phyloP scores from a whole-genome alignment of 2,888 invertebrate genomes.

The Pandemis cinnamomeana region DNA sequence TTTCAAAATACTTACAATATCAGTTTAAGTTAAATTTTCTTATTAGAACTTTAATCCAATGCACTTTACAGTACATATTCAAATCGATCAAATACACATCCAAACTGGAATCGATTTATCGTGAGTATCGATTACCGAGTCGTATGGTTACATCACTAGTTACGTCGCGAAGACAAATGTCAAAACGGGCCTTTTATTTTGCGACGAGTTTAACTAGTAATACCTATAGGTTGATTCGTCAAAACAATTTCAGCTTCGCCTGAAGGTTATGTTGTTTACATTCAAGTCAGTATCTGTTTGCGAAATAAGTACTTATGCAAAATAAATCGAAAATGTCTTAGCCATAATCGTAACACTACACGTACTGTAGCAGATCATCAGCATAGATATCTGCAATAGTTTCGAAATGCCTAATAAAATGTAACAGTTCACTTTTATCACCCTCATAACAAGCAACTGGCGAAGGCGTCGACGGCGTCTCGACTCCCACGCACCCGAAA shows the following conservation, averaged over 20 bases:
- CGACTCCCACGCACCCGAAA: constrained; percentile 50
- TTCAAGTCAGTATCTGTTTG: background rate
- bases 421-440: constrained; percentile 34
- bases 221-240: too few species aligned
- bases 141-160: too few species aligned
- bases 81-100: too few species aligned
- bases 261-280: background rate
- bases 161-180: too few species aligned
- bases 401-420: constrained; percentile 16
- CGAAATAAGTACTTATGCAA: background rate
- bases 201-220: too few species aligned
- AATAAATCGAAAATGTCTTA: background rate
- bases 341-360: background rate
- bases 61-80: too few species aligned
- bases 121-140: too few species aligned
- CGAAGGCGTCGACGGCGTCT: constrained; percentile 57
- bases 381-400: constrained; percentile 4
- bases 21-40: too few species aligned
- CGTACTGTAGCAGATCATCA: background rate
- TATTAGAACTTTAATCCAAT: too few species aligned
- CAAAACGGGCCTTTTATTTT: too few species aligned
- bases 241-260: background rate
- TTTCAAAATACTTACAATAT: too few species aligned
- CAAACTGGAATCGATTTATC: too few species aligned
- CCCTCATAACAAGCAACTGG: constrained; percentile 46